Percentiles rank a stretch among this genome's conserved stretches.
Evolutionary conservation across 2,113 vertebrate species (phyloP).

Genomic region (Ammospiza caudacuta): DNA sequence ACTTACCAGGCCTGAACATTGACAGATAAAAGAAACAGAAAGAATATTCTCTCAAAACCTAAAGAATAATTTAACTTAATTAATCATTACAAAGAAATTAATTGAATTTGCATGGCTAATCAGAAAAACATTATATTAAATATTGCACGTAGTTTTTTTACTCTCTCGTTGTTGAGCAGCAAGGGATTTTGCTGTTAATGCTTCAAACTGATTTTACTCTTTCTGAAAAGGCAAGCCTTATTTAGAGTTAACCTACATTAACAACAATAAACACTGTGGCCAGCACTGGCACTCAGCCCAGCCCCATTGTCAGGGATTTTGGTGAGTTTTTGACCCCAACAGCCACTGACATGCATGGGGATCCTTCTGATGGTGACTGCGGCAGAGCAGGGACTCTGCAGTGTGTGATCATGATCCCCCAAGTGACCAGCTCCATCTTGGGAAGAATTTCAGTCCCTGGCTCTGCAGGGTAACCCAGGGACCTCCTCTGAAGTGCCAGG

Average conservation of each 20-base stretch:
- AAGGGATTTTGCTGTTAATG: neutral
- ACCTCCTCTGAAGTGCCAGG: neutral
- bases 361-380: neutral
- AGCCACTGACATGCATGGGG: neutral
- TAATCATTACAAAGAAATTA: neutral
- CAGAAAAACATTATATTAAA: neutral
- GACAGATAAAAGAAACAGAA: neutral
- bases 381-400: neutral
- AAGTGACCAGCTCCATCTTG: fast-evolving
- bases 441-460: neutral
- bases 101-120: neutral
- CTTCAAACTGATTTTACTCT: neutral
- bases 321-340: neutral
- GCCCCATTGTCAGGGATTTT: neutral
- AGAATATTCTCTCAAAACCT: neutral
- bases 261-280: neutral
- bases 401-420: fast-evolving
- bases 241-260: neutral
- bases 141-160: neutral
- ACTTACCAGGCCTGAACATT: neutral
- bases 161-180: neutral
- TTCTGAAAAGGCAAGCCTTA: neutral
- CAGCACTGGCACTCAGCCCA: neutral
- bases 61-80: neutral
- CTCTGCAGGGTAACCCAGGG: neutral